Evolutionary conservation across 2,888 invertebrate genomes (phyloP), one percentile per base, ranked within the genome.

Genomic region (Agrochola circellaris): DNA sequence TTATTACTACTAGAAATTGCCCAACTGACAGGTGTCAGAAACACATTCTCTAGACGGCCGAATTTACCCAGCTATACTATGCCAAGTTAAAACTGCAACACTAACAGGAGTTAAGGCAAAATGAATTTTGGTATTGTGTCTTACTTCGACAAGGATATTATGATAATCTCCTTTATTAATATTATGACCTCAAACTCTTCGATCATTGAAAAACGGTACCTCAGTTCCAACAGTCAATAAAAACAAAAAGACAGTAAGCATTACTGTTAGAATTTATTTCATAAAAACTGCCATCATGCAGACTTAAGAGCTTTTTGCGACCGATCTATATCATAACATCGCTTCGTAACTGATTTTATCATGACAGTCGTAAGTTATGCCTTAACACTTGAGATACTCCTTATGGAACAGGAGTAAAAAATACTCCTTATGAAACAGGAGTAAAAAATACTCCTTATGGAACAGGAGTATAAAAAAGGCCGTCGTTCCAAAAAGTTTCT

Each of bases 251-350:
- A 17, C 23, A 51, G 20, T 48, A 54, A 23, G 23, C 20, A 34
- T 56, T 45, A 65, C 65, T 34, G 65, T 42, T 66, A 74, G 1
- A 58, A 65, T 34, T 26, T 73, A 74, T 51, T 42, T 20, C 17
- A 75, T 45, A 75, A 77, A 66, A 82, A 75, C n/a, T 66, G 34
- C 2, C 64, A 34, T 26, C 23, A 23, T 66, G 66, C 34, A 26
- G 34, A 66, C 23, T n/a, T 4, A 42, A 1, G 15, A 38, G 20
- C 26, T 82, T 79, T 75, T 79, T 79, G 60, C 51, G 1, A 45
- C 11, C n/a, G 82, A 82, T 81, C n/a, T 48, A 64, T 61, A 82
- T 79, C 82, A 66, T 45, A 66, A 38, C 54, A 75, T 65, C 34
- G n/a, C 15, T 60, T 48, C 61, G 30, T 54, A 51, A 11, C 23